Conservation (phyloP, 2,113 vertebrate species). For the Acrocephalus arundinaceus region DNA sequence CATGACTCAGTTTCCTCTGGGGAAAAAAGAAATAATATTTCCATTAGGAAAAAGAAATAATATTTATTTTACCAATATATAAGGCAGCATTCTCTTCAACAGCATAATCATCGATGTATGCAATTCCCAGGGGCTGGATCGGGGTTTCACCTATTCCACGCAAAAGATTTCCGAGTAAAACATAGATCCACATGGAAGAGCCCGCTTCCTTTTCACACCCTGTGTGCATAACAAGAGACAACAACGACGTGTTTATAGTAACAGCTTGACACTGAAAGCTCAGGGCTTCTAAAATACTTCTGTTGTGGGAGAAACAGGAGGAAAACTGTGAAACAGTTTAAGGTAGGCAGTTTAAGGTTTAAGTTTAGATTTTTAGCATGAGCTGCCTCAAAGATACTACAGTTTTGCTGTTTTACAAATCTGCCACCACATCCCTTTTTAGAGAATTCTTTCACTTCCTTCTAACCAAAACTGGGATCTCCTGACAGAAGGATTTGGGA, state of each 20-base stretch:
- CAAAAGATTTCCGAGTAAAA: slow-evolving; percentile 91
- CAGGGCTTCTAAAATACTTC: not conserved
- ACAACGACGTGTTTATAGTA: not conserved
- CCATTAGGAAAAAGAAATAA: not conserved
- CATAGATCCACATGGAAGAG: slow-evolving; percentile 88
- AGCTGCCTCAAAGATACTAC: not conserved
- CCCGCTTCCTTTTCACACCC: slow-evolving; percentile 84
- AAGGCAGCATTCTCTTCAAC: slow-evolving; percentile 87
- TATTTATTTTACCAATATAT: slow-evolving; percentile 84
- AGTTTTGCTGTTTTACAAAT: not conserved
- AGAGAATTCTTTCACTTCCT: not conserved
- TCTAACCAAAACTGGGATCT: not conserved
- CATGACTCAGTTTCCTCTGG: not conserved
- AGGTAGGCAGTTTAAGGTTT: not conserved
- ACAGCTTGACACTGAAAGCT: not conserved
- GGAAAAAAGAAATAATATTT: not conserved
- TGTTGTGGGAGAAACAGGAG: not conserved
- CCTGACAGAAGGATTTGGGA: not conserved
- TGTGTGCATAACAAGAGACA: slow-evolving; percentile 30
- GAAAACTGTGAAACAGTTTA: not conserved
- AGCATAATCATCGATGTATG: slow-evolving; percentile 93
- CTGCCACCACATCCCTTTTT: not conserved
- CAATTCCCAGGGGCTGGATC: slow-evolving; percentile 89
- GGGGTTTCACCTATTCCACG: slow-evolving; percentile 94
- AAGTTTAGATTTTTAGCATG: not conserved